Percentiles rank a stretch among this genome's conserved stretches.
These are phyloP conservation scores for Dione vanillae DNA, from an alignment of 2,888 invertebrate species.

Conservation along the genomic window DNA sequence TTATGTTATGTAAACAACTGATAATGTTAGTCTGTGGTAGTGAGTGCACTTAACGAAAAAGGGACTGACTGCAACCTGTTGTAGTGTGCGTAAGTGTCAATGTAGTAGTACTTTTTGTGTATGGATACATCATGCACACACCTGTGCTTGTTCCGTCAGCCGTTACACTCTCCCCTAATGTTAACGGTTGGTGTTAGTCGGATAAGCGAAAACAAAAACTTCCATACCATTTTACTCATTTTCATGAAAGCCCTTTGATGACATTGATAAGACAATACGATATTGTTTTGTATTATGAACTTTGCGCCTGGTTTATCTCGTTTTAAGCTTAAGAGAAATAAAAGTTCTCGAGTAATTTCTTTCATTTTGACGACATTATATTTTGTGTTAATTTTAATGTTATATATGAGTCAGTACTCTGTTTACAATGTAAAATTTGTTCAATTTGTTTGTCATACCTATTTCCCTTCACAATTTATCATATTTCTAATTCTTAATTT, in stretches of 20 bases:
- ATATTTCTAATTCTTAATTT: too few relatives aligned
- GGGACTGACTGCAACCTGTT: conserved; percentile 55
- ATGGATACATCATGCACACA: conserved; percentile 48
- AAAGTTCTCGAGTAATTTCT: not conserved
- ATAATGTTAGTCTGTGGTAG: conserved; percentile 48
- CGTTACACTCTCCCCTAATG: conserved; percentile 52
- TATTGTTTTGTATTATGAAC: not conserved
- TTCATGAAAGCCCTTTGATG: conserved; percentile 17
- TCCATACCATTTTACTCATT: conserved; percentile 38
- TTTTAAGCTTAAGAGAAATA: not conserved
- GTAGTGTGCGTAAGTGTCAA: conserved; percentile 52
- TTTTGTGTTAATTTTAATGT: too few relatives aligned
- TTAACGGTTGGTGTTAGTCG: conserved; percentile 47
- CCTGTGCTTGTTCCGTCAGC: conserved; percentile 52
- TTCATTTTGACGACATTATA: not conserved
- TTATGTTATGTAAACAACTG: conserved; percentile 32
- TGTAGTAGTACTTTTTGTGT: conserved; percentile 49
- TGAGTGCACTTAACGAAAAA: conserved; percentile 54
- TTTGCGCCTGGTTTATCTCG: not conserved
- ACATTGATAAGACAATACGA: conserved; percentile 6
- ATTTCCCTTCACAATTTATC: too few relatives aligned
- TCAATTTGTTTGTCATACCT: too few relatives aligned
- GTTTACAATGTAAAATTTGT: too few relatives aligned
- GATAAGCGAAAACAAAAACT: conserved; percentile 47
- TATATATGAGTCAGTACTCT: too few relatives aligned